Conservation (phyloP, 2,113 vertebrate species). For the Excalfactoria chinensis region DNA sequence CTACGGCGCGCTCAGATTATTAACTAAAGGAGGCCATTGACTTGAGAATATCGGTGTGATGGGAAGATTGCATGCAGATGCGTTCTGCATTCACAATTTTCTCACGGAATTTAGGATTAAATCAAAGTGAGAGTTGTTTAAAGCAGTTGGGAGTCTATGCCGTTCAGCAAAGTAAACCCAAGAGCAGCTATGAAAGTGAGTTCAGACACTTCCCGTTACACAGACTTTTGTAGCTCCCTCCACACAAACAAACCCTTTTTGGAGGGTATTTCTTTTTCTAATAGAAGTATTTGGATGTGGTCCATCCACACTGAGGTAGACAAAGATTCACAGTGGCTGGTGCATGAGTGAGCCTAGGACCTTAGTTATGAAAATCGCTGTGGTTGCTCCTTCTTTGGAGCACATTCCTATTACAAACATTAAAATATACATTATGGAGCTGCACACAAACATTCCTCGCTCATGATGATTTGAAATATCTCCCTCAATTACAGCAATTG, state of each 20-base stretch:
- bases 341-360: neutral
- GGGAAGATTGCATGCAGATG: neutral
- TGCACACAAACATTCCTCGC: neutral
- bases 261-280: neutral
- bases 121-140: neutral
- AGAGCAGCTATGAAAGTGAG: neutral
- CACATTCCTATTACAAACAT: neutral
- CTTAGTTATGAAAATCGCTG: neutral
- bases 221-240: neutral
- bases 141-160: neutral
- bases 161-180: neutral
- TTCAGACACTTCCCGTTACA: neutral
- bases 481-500: neutral
- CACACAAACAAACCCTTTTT: neutral
- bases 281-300: neutral
- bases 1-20: neutral
- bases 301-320: neutral
- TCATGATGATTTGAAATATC: neutral
- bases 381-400: neutral
- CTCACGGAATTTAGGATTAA: neutral
- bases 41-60: neutral
- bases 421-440: neutral
- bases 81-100: neutral
- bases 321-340: neutral
- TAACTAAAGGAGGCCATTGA: slow-evolving; percentile 28